A percentile compares a stretch with the other conserved stretches of the same genome.
These are phyloP conservation scores for Coleophora flavipennella DNA, from an alignment of 2,888 invertebrate species.

Conservation along the genomic window DNA sequence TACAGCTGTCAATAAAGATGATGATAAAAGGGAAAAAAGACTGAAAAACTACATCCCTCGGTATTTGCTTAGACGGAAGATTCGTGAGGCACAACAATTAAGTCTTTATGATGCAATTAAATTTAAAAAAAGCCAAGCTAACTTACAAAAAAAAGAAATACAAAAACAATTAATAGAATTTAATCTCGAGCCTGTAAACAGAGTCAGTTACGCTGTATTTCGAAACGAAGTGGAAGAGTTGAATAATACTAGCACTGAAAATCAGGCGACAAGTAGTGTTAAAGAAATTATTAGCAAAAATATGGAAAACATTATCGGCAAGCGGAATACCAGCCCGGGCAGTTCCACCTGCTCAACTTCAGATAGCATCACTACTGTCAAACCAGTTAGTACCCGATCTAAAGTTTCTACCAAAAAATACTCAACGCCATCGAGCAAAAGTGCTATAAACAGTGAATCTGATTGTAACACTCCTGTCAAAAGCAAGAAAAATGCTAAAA, in stretches of 20 bases:
- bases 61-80: constrained; percentile 25
- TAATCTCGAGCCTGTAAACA: constrained; percentile 21
- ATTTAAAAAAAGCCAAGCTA: constrained; percentile 15
- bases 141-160: constrained; percentile 25
- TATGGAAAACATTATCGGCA: constrained; percentile 14
- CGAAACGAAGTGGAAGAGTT: constrained; percentile 23
- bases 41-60: constrained; percentile 30
- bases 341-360: constrained; percentile 53
- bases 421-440: constrained; percentile 30
- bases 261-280: constrained; percentile 19
- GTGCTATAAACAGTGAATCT: constrained; percentile 29
- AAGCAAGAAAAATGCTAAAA: constrained; percentile 34
- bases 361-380: constrained; percentile 50
- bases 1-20: constrained; percentile 17
- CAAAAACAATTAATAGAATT: constrained; percentile 34
- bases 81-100: constrained; percentile 15
- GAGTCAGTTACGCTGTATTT: constrained; percentile 36
- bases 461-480: constrained; percentile 26
- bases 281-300: constrained; percentile 18
- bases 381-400: constrained; percentile 22
- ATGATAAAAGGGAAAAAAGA: constrained; percentile 11
- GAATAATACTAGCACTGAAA: constrained; percentile 1
- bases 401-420: constrained; percentile 26
- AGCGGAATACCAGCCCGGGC: constrained; percentile 25
- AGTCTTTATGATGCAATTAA: constrained; percentile 15